Percentiles rank a stretch among this genome's conserved stretches.
These are phyloP conservation scores for Miltochrista miniata DNA, from an alignment of 2,888 invertebrate species.

Conservation along the genomic window DNA sequence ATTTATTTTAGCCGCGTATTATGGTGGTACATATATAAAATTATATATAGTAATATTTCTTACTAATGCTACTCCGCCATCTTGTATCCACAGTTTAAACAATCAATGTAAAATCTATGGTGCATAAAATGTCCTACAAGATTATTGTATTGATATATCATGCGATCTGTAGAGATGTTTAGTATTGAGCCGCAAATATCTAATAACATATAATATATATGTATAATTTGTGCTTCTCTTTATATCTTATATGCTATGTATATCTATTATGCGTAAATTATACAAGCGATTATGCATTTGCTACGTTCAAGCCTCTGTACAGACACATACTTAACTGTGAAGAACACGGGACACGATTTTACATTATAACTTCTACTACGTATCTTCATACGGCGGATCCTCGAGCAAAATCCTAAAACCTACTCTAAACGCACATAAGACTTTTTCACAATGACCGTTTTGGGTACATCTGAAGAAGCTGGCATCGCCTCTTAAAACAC, in stretches of 20 bases:
- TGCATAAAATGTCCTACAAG: conserved; percentile 64
- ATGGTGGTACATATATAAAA: conserved; percentile 30
- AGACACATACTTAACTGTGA: no score
- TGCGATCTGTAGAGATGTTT: conserved; percentile 27
- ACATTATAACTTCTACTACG: no score
- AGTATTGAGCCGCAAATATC: conserved; percentile 1
- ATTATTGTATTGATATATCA: conserved; percentile 54
- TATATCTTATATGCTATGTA: conserved; percentile 13
- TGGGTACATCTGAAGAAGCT: no score
- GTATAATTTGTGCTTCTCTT: no score
- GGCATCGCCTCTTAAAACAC: no score
- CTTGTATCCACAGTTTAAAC: conserved; percentile 30
- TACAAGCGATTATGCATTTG: not conserved
- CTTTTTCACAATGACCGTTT: no score
- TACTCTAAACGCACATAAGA: no score
- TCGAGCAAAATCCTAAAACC: no score
- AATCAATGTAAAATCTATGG: conserved; percentile 59
- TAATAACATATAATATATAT: no score
- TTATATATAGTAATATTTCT: conserved; percentile 42
- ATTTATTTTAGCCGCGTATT: conserved; percentile 31
- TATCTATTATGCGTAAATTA: no score
- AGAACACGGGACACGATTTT: no score
- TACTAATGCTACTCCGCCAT: conserved; percentile 42
- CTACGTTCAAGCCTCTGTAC: not conserved
- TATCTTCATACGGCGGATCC: no score